These are phyloP conservation scores for Caligus rogercresseyi DNA, from an alignment of 1,140 invertebrate genomes.

Conservation along the genomic window DNA sequence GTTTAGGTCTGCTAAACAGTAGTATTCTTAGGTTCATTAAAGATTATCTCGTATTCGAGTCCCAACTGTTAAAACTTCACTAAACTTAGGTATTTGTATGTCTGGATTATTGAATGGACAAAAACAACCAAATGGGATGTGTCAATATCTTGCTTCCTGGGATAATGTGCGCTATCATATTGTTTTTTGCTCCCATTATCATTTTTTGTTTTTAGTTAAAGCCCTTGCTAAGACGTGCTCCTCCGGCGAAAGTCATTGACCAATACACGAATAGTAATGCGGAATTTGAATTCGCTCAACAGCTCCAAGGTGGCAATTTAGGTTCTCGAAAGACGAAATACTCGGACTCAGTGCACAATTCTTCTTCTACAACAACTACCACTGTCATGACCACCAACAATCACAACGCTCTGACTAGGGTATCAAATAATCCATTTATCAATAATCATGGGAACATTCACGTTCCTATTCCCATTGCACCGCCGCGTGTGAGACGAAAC, in stretches of 20 bases:
- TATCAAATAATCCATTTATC: not conserved
- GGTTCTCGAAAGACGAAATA: not conserved
- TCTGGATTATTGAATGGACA: too few species aligned
- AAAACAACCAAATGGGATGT: too few species aligned
- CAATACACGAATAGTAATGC: not conserved
- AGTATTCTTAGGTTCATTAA: too few species aligned
- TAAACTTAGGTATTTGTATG: too few species aligned
- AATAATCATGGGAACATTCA: not conserved
- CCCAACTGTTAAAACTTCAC: too few species aligned
- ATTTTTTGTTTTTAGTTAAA: conserved; percentile 4
- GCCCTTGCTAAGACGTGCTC: not conserved
- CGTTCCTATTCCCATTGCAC: not conserved
- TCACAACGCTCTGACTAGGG: not conserved
- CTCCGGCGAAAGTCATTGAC: not conserved
- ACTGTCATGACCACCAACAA: not conserved
- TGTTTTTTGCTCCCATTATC: too few species aligned
- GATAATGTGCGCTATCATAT: too few species aligned
- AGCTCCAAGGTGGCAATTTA: not conserved
- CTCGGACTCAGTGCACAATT: not conserved
- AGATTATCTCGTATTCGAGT: too few species aligned
- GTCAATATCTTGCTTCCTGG: not conserved
- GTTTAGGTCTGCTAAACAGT: too few species aligned
- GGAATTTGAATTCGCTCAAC: not conserved
- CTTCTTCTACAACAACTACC: not conserved
- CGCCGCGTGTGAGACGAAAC: not conserved